Base-by-base conservation (phyloP, 2,888 invertebrate species). In the Sminthurinus aureus region DNA sequence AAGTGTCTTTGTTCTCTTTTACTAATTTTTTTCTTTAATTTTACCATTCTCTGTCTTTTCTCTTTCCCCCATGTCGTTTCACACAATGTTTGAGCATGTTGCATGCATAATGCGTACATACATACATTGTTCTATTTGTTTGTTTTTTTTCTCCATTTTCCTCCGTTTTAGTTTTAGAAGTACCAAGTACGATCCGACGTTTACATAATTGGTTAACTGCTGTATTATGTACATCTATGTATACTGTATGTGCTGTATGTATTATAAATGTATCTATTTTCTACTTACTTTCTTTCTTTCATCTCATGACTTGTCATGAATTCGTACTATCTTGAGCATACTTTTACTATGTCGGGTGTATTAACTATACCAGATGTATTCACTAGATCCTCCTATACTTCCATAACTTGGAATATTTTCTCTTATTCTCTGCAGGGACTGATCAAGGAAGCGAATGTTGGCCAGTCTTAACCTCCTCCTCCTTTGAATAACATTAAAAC, bases 341-440 rank as follows among this genome's bases (percentile, higher is more conserved):
- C 76, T 64, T 64, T 64, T 83, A 77, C 78, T 83, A 73, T 83
- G 73, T 83, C 79, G 73, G 73, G 22, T 74, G 74, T 75, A 67
- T 75, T 64, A 67, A 77, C 69, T 83, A 38, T 6, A 73, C 78
- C 83, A 83, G 83, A 83, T n/a, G n/a, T n/a, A n/a, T 83, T 78
- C 83, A 78, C 77, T 83, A 83, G 22, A 52, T 38, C 83, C 69
- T 77, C 82, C 74, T 82, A 76, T 67, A 77, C 77, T 82, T 78
- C 83, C 83, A 78, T 75, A 20, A 76, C 83, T 77, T 83, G 83
- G 83, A 79, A 85, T 85, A 80, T 84, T 84, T 84, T 88, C 86
- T 88, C 83, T 87, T 88, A 84, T 87, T 88, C 85, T 88, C 88
- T 87, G 87, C 88, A 88, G 88, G 88, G 88, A 87, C 87, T 87